Conservation (phyloP, 2,113 vertebrate genomes). For the Hucho hucho region DNA sequence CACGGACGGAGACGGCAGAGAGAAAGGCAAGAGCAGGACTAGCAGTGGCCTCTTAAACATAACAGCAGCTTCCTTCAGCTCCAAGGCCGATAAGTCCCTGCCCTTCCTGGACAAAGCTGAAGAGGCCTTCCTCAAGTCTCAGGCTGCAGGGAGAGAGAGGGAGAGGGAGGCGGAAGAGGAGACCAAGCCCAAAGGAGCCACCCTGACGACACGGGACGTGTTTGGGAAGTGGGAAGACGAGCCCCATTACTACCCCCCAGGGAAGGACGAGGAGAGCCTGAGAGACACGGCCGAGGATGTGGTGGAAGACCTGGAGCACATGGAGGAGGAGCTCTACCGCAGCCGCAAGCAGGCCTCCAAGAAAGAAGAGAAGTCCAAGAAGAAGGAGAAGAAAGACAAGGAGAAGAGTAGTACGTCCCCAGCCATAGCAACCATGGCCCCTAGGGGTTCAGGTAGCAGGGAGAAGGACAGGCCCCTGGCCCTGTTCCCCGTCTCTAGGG, state of each 20-base stretch:
- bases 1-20: conserved; percentile 67
- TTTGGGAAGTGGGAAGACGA: conserved; percentile 91
- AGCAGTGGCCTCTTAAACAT: conserved; percentile 72
- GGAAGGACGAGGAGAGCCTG: conserved; percentile 77
- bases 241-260: conserved; percentile 74
- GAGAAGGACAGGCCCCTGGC: conserved; percentile 82
- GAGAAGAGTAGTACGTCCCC: conserved; percentile 78
- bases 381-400: conserved; percentile 84
- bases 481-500: conserved; percentile 74
- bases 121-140: conserved; percentile 76
- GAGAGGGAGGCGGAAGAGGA: conserved; percentile 79
- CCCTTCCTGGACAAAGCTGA: conserved; percentile 80
- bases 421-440: conserved; percentile 29
- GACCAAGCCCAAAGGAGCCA: conserved; percentile 72
- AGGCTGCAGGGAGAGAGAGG: conserved; percentile 59
- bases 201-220: conserved; percentile 80
- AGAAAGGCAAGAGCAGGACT: conserved; percentile 83
- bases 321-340: conserved; percentile 83
- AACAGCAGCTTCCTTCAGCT: conserved; percentile 42
- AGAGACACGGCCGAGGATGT: conserved; percentile 80
- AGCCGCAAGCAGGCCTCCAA: conserved; percentile 87
- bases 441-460: conserved; percentile 76
- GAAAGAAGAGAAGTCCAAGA: conserved; percentile 88
- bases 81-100: conserved; percentile 82
- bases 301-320: conserved; percentile 75